Base-by-base conservation (phyloP, 2,113 vertebrate species). In the Hippocampus mohnikei region DNA sequence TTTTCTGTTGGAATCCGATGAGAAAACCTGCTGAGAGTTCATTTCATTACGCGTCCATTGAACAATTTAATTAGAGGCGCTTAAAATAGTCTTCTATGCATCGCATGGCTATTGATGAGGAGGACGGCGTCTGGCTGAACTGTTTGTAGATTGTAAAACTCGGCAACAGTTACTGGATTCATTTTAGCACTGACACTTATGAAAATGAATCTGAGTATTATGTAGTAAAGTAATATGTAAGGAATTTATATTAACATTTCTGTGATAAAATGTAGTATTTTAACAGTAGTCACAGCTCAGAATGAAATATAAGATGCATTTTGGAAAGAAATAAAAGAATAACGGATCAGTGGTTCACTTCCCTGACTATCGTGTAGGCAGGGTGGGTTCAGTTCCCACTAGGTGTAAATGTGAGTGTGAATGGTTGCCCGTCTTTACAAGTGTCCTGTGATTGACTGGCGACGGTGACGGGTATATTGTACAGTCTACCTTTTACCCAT, bases 1-100 rank as follows among this genome's bases (percentile, higher is more conserved):
- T 82, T 84, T 82, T 81, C 44, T 73, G 52, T 70, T 74, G 80
- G 73, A 75, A 72, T 75, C 85, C 70, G 75, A 78, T 2, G 5
- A 44, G 65, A 41, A 23, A 56, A 70, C 79, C 78, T 74, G 72
- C 78, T 76, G 78, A 65, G 73, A 84, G 85, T 87, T 86, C 82
- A 85, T 91, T 85, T 81, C 88, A 81, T 52, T 67, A 89, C 81
- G 73, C 27, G 64, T 82, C 66, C 84, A 76, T 81, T 83, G 84
- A 80, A 82, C 79, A 78, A 83, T 77, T 67, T 84, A 80, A 90
- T 89, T 76, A 86, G 71, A 76, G 61, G 69, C 21, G 5, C 72
- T 77, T 78, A 71, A 78, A 85, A 82, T 46, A 74, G 82, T 81
- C 56, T 81, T 62, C 68, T 68, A n/a, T 77, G 18, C 50, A 59